A percentile compares a stretch with the other conserved stretches of the same genome.
Evolutionary conservation across 2,888 invertebrate genomes (phyloP).

Genomic region (Nesidiocoris tenuis): DNA sequence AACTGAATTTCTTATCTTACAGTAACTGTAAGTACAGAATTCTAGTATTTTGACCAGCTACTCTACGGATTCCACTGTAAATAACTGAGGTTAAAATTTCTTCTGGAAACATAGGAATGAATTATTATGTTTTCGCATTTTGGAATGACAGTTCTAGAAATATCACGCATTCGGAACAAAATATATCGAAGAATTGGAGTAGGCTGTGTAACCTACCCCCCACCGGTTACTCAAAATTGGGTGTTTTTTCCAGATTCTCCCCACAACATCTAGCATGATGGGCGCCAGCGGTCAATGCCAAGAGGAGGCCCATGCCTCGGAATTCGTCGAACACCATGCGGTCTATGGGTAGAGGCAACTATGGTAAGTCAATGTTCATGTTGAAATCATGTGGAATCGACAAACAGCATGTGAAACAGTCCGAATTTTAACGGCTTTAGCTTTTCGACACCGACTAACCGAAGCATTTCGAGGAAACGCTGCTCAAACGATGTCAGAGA

Average conservation of each 20-base stretch:
- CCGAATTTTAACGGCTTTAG: neutral
- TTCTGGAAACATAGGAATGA: too few relatives aligned
- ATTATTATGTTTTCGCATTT: too few relatives aligned
- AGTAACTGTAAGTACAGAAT: neutral
- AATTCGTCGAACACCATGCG: constrained; percentile 63
- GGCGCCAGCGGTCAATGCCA: constrained; percentile 55
- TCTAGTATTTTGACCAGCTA: neutral
- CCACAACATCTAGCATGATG: constrained; percentile 70
- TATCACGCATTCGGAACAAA: too few relatives aligned
- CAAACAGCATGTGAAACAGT: too few relatives aligned
- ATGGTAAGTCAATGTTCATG: constrained; percentile 78
- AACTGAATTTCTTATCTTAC: neutral
- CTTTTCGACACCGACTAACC: neutral
- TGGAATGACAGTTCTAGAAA: too few relatives aligned
- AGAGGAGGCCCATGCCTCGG: constrained; percentile 54
- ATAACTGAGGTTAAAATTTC: too few relatives aligned
- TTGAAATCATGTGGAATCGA: too few relatives aligned
- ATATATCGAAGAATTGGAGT: too few relatives aligned
- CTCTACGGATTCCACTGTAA: too few relatives aligned
- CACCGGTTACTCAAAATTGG: neutral
- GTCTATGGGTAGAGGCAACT: constrained; percentile 81
- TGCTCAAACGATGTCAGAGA: too few relatives aligned
- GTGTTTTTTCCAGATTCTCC: constrained; percentile 61
- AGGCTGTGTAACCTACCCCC: too few relatives aligned
- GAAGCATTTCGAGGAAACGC: neutral